Evolutionary conservation across 2,888 invertebrate genomes (phyloP).

Genomic region (Electrophaes corylata): DNA sequence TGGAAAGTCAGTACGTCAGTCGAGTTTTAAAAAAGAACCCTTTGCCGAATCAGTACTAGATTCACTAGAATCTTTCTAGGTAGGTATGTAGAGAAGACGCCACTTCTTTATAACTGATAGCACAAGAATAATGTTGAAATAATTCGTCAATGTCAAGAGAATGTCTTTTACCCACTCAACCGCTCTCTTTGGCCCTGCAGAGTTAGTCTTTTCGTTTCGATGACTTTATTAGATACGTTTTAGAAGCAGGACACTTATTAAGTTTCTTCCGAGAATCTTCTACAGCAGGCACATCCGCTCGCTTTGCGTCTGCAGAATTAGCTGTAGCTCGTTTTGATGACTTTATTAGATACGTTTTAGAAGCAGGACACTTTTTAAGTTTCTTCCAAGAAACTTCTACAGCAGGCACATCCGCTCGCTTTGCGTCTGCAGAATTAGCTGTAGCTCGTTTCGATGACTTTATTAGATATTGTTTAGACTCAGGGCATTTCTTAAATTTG

Average conservation of each 20-base stretch:
- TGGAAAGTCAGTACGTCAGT: conserved; percentile 1
- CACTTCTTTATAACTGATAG: too few species aligned
- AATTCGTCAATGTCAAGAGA: too few species aligned
- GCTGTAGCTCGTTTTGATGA: conserved; percentile 22
- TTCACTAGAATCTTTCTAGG: background rate
- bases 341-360: conserved; percentile 26
- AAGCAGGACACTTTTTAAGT: conserved; percentile 18
- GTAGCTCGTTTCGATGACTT: background rate
- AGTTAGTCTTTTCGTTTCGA: conserved; percentile 14
- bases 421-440: too few species aligned
- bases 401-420: background rate
- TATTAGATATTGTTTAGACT: background rate
- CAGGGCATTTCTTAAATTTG: background rate
- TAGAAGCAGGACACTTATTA: conserved; percentile 20
- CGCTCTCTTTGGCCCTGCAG: background rate
- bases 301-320: background rate
- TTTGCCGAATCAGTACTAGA: background rate
- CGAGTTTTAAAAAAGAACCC: background rate
- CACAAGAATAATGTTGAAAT: too few species aligned
- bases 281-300: background rate
- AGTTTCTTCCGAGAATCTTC: background rate
- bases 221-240: conserved; percentile 29
- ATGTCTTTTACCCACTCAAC: conserved; percentile 1
- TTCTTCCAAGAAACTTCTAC: background rate
- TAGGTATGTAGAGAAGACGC: too few species aligned